A percentile compares a stretch with the other conserved stretches of the same genome.
These are phyloP conservation scores for Aldrovandia affinis DNA, from an alignment of 2,797 vertebrate genomes.

Conservation along the genomic window DNA sequence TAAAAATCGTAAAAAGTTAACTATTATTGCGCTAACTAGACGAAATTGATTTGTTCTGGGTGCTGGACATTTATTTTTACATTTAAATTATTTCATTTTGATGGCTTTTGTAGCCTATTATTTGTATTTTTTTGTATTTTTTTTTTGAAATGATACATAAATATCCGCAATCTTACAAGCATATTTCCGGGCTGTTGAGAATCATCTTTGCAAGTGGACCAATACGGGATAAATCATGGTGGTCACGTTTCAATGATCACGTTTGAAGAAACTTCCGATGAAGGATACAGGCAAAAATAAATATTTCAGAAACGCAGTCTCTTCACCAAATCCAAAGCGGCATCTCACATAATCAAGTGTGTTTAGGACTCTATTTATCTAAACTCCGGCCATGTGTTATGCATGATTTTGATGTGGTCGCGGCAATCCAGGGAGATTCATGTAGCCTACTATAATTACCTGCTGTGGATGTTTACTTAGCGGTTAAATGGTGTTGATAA, in stretches of 20 bases:
- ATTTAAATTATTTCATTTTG: background rate
- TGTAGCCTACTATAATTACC: background rate
- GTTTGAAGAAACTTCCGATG: slow-evolving; percentile 10
- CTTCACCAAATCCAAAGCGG: background rate
- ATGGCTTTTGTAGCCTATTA: background rate
- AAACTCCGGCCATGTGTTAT: background rate
- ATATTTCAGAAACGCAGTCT: background rate
- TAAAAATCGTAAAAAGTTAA: background rate
- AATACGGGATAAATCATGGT: background rate
- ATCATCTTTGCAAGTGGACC: background rate
- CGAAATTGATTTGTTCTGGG: background rate
- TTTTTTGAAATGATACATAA: background rate
- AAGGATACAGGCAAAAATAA: background rate
- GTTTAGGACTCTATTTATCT: background rate
- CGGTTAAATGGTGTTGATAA: slow-evolving; percentile 76
- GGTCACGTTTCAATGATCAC: background rate
- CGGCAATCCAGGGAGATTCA: background rate
- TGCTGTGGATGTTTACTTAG: slow-evolving; percentile 21
- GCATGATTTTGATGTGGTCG: background rate
- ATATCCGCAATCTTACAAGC: background rate
- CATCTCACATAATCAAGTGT: background rate
- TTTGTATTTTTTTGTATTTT: background rate
- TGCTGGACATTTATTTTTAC: no score
- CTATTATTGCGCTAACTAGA: background rate
- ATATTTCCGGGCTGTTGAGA: background rate